phyloP scores from a whole-genome alignment of 2,888 invertebrate genomes.

The Deilephila porcellus region DNA sequence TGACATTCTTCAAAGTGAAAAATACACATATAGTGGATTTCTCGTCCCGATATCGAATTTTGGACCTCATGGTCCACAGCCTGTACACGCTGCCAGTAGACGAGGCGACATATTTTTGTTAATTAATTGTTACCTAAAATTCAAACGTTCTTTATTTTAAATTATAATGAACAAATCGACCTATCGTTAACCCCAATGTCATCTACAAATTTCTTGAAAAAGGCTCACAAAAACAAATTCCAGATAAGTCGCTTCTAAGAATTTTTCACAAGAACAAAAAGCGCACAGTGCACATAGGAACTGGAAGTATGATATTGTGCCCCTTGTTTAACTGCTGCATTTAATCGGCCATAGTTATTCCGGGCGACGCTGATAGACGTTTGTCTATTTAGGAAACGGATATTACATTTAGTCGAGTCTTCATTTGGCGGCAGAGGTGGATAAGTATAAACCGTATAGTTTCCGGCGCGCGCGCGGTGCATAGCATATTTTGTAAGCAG shows the following conservation, averaged over 20 bases:
- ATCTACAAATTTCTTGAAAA: background rate
- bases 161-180: background rate
- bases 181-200: background rate
- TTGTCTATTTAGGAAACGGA: constrained; percentile 85
- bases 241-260: background rate
- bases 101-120: no score
- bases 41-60: no score
- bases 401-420: constrained; percentile 83
- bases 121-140: no score
- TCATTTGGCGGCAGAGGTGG: constrained; percentile 83
- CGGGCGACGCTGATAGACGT: constrained; percentile 80
- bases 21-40: no score
- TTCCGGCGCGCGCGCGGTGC: constrained; percentile 79
- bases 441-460: constrained; percentile 78
- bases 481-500: constrained; percentile 80
- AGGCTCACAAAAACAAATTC: background rate
- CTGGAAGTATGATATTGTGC: constrained; percentile 49
- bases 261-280: constrained; percentile 10
- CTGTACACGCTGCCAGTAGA: no score
- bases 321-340: constrained; percentile 62
- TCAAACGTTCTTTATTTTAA: background rate
- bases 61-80: no score
- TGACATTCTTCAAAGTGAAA: no score
- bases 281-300: constrained; percentile 18
- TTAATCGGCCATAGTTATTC: constrained; percentile 82